Evolutionary conservation across 1,140 invertebrate genomes (phyloP), one percentile per base, ranked within the genome.

Genomic region (Conopomorpha cramerella): DNA sequence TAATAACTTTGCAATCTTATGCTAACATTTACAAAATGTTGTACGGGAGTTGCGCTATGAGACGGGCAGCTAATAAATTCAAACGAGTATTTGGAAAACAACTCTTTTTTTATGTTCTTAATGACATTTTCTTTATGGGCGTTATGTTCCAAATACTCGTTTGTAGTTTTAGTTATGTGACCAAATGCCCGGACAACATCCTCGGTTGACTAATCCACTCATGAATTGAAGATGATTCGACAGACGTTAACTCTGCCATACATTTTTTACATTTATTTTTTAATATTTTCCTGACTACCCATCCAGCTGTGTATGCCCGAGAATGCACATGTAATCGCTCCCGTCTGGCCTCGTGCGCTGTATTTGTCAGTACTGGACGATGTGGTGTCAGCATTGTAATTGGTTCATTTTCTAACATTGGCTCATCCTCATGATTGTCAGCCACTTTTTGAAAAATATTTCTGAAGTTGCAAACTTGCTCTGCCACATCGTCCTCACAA

Each of bases 401-500:
- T n/a, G n/a, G n/a, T 29, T 4, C 19, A 23, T 10, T 6, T 23
- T 23, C 19, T 10, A 10, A 4, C 10, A 10, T 23, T 23, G 4
- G 10, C 19, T 6, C 19, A 23, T 23, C 19, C 19, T 23, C 10
- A 34, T 19, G 16, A 14, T 6, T 12, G 10, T 2, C 8, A 7
- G n/a, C 17, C 14, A 11, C 1, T n/a, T 36, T 11, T 13, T 16
- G 13, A 47, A 41, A 31, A 40, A 34, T 10, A 30, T 30, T 34
- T 41, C 27, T 18, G 35, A 19, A 13, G 38, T 43, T 30, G 43
- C 12, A 27, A 43, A 18, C n/a, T 39, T 46, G 40, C n/a, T 46
- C 27, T 17, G 27, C 39, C 11, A 27, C 26, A 43, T 48, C 45
- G 7, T 44, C 41, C 31, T 48, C 41, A 41, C 45, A 48, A 41